Evolutionary conservation across 2,113 vertebrate species (phyloP).

Genomic region (Ammospiza caudacuta): DNA sequence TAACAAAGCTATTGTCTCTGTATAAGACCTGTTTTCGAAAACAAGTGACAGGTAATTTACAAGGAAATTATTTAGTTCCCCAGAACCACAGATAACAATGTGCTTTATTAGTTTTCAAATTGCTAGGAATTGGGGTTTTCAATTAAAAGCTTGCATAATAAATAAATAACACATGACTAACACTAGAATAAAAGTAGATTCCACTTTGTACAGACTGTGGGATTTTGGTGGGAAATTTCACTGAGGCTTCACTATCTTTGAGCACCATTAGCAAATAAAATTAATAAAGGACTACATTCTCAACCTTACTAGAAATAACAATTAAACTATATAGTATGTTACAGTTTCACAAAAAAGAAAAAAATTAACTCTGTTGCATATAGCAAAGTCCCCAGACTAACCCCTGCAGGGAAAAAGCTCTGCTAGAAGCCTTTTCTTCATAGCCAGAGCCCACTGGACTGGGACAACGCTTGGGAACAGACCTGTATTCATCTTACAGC

Average conservation of each 20-base stretch:
- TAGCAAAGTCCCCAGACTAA: neutral
- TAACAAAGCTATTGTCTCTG: neutral
- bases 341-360: neutral
- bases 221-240: neutral
- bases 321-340: neutral
- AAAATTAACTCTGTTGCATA: neutral
- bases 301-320: neutral
- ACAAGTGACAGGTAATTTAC: neutral
- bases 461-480: neutral
- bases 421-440: neutral
- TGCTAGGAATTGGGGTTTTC: neutral
- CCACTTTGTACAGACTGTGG: neutral
- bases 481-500: neutral
- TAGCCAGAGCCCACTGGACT: neutral
- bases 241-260: neutral
- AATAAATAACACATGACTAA: neutral
- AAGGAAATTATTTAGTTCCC: neutral
- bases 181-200: neutral
- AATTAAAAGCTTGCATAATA: neutral
- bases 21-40: neutral
- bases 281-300: neutral
- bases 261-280: neutral
- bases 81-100: neutral
- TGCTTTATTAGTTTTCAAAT: neutral
- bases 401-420: neutral